Conservation (phyloP, 1,140 invertebrate species). For the Adoxophyes honmai region DNA sequence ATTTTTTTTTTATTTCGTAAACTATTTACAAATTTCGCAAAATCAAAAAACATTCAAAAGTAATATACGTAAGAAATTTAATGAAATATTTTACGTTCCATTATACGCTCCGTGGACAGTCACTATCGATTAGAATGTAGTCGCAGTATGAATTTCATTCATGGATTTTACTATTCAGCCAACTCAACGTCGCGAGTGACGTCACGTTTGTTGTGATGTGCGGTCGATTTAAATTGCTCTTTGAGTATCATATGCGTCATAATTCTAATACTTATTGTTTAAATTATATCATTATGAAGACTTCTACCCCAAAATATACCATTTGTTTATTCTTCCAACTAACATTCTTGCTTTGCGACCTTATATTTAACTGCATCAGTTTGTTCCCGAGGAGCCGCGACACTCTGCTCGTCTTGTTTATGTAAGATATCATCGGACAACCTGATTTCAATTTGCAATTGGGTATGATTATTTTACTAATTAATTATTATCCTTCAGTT, state of each 20-base stretch:
- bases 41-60: too few species aligned
- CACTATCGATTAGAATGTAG: too few species aligned
- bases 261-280: background rate
- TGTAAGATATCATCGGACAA: constrained; percentile 38
- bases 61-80: too few species aligned
- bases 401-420: constrained; percentile 58
- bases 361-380: constrained; percentile 65
- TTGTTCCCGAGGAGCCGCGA: constrained; percentile 63
- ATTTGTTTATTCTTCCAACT: constrained; percentile 60
- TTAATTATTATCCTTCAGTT: constrained; percentile 65
- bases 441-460: constrained; percentile 9
- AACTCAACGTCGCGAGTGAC: background rate
- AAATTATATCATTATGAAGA: constrained; percentile 40
- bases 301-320: constrained; percentile 60
- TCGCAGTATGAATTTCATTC: too few species aligned
- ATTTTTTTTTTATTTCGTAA: too few species aligned
- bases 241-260: background rate
- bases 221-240: background rate
- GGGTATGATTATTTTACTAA: constrained; percentile 16
- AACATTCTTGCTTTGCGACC: constrained; percentile 54
- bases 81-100: too few species aligned
- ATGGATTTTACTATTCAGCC: too few species aligned
- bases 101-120: too few species aligned
- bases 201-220: constrained; percentile 12
- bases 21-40: too few species aligned